Conservation (phyloP, 2,797 vertebrate genomes). For the Pseudochromis fuscus region DNA sequence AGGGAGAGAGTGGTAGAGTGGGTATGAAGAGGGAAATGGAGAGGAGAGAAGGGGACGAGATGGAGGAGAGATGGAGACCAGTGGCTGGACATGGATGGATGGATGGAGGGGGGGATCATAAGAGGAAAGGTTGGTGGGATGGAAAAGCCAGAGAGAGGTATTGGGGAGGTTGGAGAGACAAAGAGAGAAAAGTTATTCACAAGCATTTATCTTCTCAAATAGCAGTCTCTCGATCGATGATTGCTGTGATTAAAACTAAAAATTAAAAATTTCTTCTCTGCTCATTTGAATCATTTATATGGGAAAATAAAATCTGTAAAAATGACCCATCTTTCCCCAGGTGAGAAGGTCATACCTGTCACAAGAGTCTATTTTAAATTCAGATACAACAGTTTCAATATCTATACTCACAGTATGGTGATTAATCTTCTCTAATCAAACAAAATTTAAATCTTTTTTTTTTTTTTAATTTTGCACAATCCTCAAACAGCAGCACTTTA, state of each 20-base stretch:
- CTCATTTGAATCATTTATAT: conserved; percentile 25
- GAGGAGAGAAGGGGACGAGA: conserved; percentile 52
- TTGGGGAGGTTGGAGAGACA: conserved; percentile 38
- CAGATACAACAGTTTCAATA: too few species aligned
- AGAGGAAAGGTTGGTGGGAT: conserved; percentile 54
- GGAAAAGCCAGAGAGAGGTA: conserved; percentile 53
- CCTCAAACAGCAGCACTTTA: background rate
- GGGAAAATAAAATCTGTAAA: background rate
- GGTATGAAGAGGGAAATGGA: conserved; percentile 67
- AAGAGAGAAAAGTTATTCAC: conserved; percentile 69
- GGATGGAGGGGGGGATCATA: background rate
- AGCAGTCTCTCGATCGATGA: conserved; percentile 5
- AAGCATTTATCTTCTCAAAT: conserved; percentile 29
- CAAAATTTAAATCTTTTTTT: conserved; percentile 17
- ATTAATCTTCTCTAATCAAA: background rate
- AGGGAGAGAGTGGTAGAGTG: conserved; percentile 64
- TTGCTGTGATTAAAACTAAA: conserved; percentile 1
- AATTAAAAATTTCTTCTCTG: conserved; percentile 1
- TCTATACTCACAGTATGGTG: background rate
- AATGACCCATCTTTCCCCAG: conserved; percentile 16
- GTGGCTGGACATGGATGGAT: conserved; percentile 34
- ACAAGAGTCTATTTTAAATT: too few species aligned
- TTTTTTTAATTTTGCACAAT: background rate
- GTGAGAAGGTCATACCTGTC: too few species aligned
- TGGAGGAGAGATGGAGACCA: conserved; percentile 45